Evolutionary conservation across 2,797 vertebrate genomes (phyloP).

Genomic region (Labeo calbasu): DNA sequence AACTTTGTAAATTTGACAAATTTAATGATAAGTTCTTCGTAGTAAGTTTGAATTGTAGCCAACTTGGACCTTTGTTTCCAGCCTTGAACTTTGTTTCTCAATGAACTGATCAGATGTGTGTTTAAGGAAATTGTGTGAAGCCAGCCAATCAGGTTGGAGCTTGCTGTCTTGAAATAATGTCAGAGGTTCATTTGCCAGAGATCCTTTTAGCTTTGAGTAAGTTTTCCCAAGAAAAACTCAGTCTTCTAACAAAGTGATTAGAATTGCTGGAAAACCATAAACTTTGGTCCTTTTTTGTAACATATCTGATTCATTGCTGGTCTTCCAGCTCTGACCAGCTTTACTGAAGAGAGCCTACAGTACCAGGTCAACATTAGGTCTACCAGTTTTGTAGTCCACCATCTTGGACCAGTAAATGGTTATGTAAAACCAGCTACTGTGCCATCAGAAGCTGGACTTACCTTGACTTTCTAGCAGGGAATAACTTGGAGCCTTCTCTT

Average conservation of each 20-base stretch:
- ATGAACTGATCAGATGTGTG: not conserved
- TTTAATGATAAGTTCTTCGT: not conserved
- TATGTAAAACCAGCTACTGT: constrained; percentile 3
- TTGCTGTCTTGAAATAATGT: not conserved
- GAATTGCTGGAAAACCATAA: too few relatives aligned
- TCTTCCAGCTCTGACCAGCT: not conserved
- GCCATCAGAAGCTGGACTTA: not conserved
- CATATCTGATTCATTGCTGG: not conserved
- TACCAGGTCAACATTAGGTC: not conserved
- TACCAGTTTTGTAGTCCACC: not conserved
- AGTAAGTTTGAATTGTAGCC: not conserved
- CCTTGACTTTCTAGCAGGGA: not conserved
- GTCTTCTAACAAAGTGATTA: not conserved
- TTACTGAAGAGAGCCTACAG: not conserved
- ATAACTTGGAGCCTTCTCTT: not conserved
- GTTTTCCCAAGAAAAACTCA: not conserved
- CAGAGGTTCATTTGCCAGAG: not conserved
- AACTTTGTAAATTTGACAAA: not conserved
- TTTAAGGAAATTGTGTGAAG: not conserved
- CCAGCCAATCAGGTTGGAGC: constrained; percentile 1
- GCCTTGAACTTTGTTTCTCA: not conserved
- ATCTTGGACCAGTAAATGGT: not conserved
- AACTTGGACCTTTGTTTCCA: not conserved
- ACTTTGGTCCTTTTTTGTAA: too few relatives aligned
- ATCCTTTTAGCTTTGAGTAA: not conserved